Conservation (phyloP, 2,888 invertebrate species). For the Adelphocoris suturalis region DNA sequence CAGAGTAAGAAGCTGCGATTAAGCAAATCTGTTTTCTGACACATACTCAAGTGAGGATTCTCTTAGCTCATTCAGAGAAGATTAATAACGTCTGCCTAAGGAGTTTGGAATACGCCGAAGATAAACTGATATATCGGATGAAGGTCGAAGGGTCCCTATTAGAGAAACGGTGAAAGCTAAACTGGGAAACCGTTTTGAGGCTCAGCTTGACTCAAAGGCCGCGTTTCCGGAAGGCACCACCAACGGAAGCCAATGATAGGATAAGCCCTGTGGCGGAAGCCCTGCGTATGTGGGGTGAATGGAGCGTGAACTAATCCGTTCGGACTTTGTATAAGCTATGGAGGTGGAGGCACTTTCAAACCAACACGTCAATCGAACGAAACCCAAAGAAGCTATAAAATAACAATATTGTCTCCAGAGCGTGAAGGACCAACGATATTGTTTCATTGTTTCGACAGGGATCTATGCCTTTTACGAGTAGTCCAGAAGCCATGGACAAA, state of each 20-base stretch:
- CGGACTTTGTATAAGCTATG: neutral
- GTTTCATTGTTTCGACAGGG: no score
- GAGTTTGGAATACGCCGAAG: no score
- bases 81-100: no score
- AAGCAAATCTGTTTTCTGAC: no score
- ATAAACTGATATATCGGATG: neutral
- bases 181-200: neutral
- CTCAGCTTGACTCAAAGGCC: neutral
- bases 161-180: constrained; percentile 1
- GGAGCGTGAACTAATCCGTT: constrained; percentile 34
- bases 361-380: neutral
- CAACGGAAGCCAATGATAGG: constrained; percentile 8
- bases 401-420: no score
- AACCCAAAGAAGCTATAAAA: neutral
- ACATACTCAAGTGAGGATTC: no score
- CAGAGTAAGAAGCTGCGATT: no score
- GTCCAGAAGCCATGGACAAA: no score
- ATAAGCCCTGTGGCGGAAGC: neutral
- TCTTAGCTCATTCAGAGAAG: no score
- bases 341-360: neutral
- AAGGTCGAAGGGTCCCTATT: neutral
- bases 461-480: no score
- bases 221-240: neutral
- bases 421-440: no score
- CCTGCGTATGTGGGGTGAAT: neutral